These are phyloP conservation scores for Neomonachus schauinslandi DNA, from an alignment of 2,113 vertebrate genomes.

Conservation along the genomic window DNA sequence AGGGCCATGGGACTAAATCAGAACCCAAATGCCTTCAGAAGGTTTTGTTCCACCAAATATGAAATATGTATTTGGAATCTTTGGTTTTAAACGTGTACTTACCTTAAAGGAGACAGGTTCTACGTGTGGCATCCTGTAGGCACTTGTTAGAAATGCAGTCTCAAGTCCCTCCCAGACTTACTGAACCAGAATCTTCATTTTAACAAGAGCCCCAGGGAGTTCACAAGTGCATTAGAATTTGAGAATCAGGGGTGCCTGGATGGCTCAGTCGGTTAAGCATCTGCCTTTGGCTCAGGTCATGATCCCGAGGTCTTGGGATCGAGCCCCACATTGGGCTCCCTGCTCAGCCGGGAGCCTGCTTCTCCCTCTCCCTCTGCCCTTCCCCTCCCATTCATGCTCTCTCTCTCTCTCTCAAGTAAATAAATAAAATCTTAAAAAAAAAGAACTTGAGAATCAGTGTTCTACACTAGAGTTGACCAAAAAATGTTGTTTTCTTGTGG, in stretches of 20 bases:
- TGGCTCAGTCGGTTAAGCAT: not conserved
- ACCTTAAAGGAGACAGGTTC: not conserved
- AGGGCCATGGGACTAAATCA: slow-evolving; percentile 1
- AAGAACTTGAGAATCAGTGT: not conserved
- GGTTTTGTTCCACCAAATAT: slow-evolving; percentile 9
- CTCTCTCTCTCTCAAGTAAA: not conserved
- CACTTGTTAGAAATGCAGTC: slow-evolving; percentile 12
- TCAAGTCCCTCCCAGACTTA: not conserved
- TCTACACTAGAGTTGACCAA: not conserved
- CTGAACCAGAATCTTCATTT: slow-evolving; percentile 43
- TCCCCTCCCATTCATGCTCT: too few species aligned
- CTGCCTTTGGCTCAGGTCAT: not conserved
- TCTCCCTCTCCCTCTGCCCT: too few species aligned
- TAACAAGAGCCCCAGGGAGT: not conserved
- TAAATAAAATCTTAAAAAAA: not conserved
- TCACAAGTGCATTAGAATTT: not conserved
- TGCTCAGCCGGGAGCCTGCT: not conserved
- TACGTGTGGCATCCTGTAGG: not conserved
- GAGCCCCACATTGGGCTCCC: not conserved
- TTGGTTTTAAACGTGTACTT: not conserved
- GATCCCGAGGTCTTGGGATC: not conserved
- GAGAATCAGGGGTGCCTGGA: not conserved
- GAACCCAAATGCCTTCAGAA: not conserved
- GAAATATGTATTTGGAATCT: slow-evolving; percentile 35
- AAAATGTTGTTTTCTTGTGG: not conserved